Conservation (phyloP, 2,888 invertebrate species). For the Koerneria pararmatus region DNA sequence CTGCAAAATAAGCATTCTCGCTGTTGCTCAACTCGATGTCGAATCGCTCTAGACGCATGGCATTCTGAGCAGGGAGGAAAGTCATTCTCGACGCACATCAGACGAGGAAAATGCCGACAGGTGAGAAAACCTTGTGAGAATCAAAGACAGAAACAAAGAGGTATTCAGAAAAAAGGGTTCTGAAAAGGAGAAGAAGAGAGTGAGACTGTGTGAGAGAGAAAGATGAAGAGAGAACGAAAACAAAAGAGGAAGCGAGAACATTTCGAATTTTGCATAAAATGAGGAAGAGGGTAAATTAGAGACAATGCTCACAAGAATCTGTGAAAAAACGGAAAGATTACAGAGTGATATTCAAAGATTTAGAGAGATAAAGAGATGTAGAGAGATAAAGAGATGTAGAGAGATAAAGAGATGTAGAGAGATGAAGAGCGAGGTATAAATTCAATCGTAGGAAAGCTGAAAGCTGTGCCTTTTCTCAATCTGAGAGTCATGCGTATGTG, state of each 20-base stretch:
- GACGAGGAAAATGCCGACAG: constrained; percentile 1
- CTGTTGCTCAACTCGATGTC: constrained; percentile 55
- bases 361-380: constrained; percentile 5
- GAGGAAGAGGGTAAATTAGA: neutral
- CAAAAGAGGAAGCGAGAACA: neutral
- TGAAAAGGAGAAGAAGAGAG: constrained; percentile 21
- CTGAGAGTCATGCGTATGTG: no score
- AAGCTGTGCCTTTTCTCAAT: no score
- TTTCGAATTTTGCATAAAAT: neutral
- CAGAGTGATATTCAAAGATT: neutral
- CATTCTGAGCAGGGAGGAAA: neutral
- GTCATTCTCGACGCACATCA: constrained; percentile 5
- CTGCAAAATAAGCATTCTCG: constrained; percentile 58
- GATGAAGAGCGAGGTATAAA: neutral
- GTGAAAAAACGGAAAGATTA: neutral
- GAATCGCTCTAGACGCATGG: constrained; percentile 55
- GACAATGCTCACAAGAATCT: neutral
- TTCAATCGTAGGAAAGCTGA: neutral
- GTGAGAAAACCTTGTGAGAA: neutral
- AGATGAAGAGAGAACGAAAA: neutral
- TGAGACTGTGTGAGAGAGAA: neutral
- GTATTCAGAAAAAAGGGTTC: constrained; percentile 23
- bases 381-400: neutral
- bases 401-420: neutral
- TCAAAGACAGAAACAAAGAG: constrained; percentile 3